A percentile compares a stretch with the other conserved stretches of the same genome.
phyloP scores from a whole-genome alignment of 1,140 invertebrate species.

The Temnothorax curvispinosus region DNA sequence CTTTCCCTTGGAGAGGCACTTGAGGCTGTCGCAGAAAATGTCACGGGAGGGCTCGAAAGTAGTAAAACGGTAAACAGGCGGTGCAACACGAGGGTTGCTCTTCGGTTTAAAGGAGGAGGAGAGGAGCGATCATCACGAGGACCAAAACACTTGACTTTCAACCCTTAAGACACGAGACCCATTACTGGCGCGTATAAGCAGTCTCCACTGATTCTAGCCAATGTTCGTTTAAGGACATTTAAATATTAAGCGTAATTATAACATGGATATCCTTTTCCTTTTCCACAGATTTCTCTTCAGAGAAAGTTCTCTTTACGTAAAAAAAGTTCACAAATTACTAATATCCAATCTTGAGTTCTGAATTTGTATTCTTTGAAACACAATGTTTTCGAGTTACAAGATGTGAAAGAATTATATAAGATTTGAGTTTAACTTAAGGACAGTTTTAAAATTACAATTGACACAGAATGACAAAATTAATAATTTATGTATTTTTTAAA shows the following conservation, averaged over 20 bases:
- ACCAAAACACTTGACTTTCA: conserved; percentile 64
- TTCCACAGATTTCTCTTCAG: background rate
- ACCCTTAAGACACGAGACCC: conserved; percentile 72
- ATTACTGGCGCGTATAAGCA: background rate
- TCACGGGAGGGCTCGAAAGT: conserved; percentile 56
- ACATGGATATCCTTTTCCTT: background rate
- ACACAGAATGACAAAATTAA: background rate
- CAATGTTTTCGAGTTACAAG: background rate
- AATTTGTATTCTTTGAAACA: background rate
- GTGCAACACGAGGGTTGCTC: conserved; percentile 49
- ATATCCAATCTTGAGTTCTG: background rate
- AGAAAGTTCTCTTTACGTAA: background rate
- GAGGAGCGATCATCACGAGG: conserved; percentile 6
- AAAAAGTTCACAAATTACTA: background rate
- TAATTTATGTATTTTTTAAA: background rate
- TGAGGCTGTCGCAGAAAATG: conserved; percentile 69
- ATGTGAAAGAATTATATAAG: background rate
- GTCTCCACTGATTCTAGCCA: background rate
- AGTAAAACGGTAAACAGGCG: conserved; percentile 77
- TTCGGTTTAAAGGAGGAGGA: conserved; percentile 23
- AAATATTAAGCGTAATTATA: background rate
- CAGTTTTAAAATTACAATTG: background rate
- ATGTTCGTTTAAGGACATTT: background rate
- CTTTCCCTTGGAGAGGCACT: conserved; percentile 53
- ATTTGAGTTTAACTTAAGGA: background rate